Percentiles rank a stretch among this genome's conserved stretches.
Conservation (phyloP, 2,888 invertebrate genomes). For the Erynnis tages region DNA sequence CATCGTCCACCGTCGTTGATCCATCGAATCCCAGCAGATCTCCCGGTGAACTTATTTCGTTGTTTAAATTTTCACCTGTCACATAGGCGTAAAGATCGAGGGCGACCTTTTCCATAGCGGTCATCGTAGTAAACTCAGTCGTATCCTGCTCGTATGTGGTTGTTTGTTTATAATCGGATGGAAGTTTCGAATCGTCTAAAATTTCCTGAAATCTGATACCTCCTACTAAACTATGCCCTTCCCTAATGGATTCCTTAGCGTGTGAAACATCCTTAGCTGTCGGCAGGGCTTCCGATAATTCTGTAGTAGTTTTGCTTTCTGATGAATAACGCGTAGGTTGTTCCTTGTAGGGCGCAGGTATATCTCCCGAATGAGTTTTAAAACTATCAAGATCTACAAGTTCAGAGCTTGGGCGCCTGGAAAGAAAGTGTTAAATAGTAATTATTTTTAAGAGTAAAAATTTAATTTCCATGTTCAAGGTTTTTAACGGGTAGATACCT, state of each 20-base stretch:
- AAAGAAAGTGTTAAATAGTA: conserved; percentile 35
- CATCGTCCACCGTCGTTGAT: conserved; percentile 61
- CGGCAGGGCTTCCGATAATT: conserved; percentile 73
- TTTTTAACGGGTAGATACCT: no score
- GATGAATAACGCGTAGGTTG: conserved; percentile 68
- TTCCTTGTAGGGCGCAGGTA: conserved; percentile 78
- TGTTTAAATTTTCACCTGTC: conserved; percentile 83
- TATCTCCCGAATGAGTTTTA: conserved; percentile 85
- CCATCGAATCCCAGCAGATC: conserved; percentile 60
- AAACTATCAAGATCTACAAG: conserved; percentile 91
- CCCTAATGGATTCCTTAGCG: conserved; percentile 58
- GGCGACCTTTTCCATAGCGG: conserved; percentile 90
- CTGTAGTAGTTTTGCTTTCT: conserved; percentile 77
- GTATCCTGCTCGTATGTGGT: conserved; percentile 70
- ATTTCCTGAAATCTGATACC: conserved; percentile 66
- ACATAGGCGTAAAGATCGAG: conserved; percentile 91
- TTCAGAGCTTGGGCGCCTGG: conserved; percentile 88
- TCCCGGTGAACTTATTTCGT: conserved; percentile 71
- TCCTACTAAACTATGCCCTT: conserved; percentile 67
- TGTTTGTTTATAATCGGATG: conserved; percentile 64
- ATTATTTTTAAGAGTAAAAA: no score
- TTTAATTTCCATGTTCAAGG: no score
- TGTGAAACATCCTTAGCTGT: conserved; percentile 52
- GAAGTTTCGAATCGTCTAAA: conserved; percentile 67
- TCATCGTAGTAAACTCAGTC: conserved; percentile 84